Evolutionary conservation across 2,888 invertebrate genomes (phyloP).

Genomic region (Argyresthia albistria): DNA sequence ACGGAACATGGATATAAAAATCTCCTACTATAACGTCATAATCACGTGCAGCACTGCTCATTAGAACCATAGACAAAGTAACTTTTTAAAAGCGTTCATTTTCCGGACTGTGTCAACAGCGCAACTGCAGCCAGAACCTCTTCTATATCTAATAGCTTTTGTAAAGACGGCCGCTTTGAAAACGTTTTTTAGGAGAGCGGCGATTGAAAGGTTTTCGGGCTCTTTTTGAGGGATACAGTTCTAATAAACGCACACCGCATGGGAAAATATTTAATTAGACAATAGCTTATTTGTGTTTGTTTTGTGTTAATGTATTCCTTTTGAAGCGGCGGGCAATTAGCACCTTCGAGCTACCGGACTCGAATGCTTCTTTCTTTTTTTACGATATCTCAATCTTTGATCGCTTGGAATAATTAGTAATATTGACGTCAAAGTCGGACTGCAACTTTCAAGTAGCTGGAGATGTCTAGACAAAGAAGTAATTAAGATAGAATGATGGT

Average conservation of each 20-base stretch:
- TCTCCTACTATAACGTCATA: constrained; percentile 31
- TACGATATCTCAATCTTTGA: constrained; percentile 55
- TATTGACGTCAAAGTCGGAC: not conserved
- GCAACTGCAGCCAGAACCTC: constrained; percentile 57
- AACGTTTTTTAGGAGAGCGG: constrained; percentile 33
- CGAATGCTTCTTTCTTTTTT: constrained; percentile 30
- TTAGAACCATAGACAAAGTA: constrained; percentile 49
- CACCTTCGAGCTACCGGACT: constrained; percentile 53
- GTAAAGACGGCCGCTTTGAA: constrained; percentile 54
- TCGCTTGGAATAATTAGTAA: constrained; percentile 28
- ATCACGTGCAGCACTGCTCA: constrained; percentile 33
- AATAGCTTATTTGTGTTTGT: constrained; percentile 70
- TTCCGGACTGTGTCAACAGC: constrained; percentile 49
- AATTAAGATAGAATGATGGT: constrained; percentile 44
- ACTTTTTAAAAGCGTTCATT: constrained; percentile 49
- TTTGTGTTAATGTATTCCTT: constrained; percentile 66
- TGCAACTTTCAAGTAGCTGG: constrained; percentile 9
- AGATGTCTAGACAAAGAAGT: constrained; percentile 38
- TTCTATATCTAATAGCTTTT: constrained; percentile 63
- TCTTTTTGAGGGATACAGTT: constrained; percentile 39
- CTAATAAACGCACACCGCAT: constrained; percentile 36
- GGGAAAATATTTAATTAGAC: constrained; percentile 72
- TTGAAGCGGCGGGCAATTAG: constrained; percentile 55
- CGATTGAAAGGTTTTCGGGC: constrained; percentile 33
- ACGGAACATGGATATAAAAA: too few species aligned